Evolutionary conservation across 2,888 invertebrate genomes (phyloP), one percentile per base, ranked within the genome.

Genomic region (Pocota personata): DNA sequence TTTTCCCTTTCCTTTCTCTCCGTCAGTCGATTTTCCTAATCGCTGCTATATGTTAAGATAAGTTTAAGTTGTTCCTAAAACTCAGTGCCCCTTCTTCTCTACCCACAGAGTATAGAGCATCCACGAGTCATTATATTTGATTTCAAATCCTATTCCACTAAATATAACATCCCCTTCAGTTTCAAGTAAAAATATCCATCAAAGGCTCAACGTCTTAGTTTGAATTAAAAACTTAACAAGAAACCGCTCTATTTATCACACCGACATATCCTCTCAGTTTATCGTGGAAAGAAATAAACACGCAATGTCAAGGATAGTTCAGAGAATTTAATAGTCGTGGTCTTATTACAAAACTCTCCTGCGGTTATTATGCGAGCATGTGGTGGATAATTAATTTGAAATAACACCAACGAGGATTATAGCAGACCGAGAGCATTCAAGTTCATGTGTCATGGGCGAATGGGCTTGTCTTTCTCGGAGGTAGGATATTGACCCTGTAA

Each of bases 251-350:
- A 21, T 35, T 48, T 48, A 12, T n/a, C 16, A 35, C 32, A 6
- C 32, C 3, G 30, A n/a, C n/a, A n/a, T 30, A n/a, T 37, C 24
- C n/a, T 10, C 10, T 4, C 24, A 12, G 21, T 27, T 37, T 40
- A 30, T 69, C 16, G n/a, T 40, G 55, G 7, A 14, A 35, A 7
- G 21, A 46, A 7, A 58, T 21, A 32, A 58, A 72, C 72, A 72
- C 72, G 72, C 72, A 35, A 72, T 16, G 46, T 37, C 35, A 72
- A 60, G 60, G 72, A 72, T 72, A 24, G 58, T 37, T 12, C 46
- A 58, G 57, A 30, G 40, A 27, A 55, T 55, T 27, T 40, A 43
- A n/a, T 37, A 30, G 7, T 32, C n/a, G n/a, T n/a, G 10, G 24
- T 37, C 35, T 52, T 66, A 8, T 50, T 37, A 27, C 35, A 35